Conservation (phyloP, 1,140 invertebrate species). For the Arion vulgaris region DNA sequence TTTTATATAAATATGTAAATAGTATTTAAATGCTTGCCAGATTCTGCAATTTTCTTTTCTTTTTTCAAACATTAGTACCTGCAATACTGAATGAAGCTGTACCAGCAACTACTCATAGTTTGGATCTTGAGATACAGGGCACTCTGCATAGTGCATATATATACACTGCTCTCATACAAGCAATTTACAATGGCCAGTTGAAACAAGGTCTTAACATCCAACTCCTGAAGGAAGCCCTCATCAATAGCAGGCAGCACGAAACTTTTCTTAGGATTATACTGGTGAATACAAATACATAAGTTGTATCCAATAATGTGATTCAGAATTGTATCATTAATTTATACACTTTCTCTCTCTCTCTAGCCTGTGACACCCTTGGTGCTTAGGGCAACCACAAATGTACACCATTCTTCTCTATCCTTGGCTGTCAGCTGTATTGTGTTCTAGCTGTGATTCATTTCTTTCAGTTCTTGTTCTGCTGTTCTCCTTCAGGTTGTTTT, state of each 20-base stretch:
- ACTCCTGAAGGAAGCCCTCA: conserved; percentile 68
- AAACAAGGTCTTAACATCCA: conserved; percentile 61
- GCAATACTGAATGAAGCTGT: conserved; percentile 73
- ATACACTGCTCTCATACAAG: conserved; percentile 71
- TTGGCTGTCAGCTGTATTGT: too few species aligned
- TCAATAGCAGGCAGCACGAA: conserved; percentile 71
- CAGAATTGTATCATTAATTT: too few species aligned
- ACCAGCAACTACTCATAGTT: conserved; percentile 72
- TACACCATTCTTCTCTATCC: too few species aligned
- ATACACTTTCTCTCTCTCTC: too few species aligned
- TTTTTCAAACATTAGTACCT: conserved; percentile 62
- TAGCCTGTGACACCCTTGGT: too few species aligned
- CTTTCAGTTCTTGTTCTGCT: too few species aligned
- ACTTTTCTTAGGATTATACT: conserved; percentile 71
- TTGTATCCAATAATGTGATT: too few species aligned
- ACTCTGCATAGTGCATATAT: conserved; percentile 63
- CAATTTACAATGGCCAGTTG: conserved; percentile 53
- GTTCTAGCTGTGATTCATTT: too few species aligned
- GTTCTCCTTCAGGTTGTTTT: too few species aligned
- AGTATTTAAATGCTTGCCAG: too few species aligned
- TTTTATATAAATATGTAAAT: too few species aligned
- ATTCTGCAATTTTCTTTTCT: not conserved
- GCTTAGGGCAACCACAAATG: too few species aligned
- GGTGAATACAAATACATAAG: conserved; percentile 50
- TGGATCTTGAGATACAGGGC: conserved; percentile 69